phyloP scores from a whole-genome alignment of 1,140 invertebrate genomes.

The Agrilus planipennis region DNA sequence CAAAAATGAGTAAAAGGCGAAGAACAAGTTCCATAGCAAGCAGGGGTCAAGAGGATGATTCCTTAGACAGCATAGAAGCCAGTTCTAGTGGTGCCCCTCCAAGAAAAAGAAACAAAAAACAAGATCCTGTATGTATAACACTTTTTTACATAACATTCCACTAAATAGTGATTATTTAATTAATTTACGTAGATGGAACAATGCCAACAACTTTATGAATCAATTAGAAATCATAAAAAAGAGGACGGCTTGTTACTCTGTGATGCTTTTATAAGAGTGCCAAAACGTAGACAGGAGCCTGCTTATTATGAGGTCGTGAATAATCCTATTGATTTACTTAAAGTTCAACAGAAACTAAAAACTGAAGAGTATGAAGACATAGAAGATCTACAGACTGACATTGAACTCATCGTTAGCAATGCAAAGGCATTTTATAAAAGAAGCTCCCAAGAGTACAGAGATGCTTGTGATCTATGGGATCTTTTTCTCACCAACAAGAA shows the following conservation, averaged over 20 bases:
- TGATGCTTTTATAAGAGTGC: constrained; percentile 88
- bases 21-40: constrained; percentile 52
- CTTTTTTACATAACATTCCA: background rate
- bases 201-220: constrained; percentile 87
- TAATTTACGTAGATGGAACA: constrained; percentile 58
- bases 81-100: constrained; percentile 24
- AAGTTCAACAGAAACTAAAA: constrained; percentile 92
- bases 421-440: constrained; percentile 89
- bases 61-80: constrained; percentile 28
- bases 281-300: constrained; percentile 81
- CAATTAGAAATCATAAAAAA: constrained; percentile 80
- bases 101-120: constrained; percentile 28
- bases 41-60: constrained; percentile 47
- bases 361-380: constrained; percentile 88
- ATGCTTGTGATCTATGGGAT: constrained; percentile 85
- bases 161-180: constrained; percentile 15
- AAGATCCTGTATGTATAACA: constrained; percentile 28
- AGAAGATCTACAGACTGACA: constrained; percentile 74
- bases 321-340: constrained; percentile 86
- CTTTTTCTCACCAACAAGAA: constrained; percentile 51
- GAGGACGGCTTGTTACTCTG: constrained; percentile 83
- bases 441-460: constrained; percentile 75
- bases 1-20: constrained; percentile 32
- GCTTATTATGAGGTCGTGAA: constrained; percentile 84
- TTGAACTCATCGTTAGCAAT: constrained; percentile 81